Conservation (phyloP, 2,888 invertebrate species). For the Vanessa cardui region DNA sequence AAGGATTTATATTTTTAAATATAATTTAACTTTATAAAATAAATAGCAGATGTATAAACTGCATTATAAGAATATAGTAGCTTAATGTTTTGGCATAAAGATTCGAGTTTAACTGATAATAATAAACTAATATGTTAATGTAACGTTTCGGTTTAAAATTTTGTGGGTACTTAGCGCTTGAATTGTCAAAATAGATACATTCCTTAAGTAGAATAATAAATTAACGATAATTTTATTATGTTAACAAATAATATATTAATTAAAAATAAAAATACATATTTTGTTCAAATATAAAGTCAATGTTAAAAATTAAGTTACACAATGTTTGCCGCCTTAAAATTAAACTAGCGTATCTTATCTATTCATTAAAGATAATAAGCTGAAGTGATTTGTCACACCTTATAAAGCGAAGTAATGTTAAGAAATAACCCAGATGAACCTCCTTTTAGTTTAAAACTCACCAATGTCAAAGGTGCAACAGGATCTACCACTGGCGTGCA, state of each 20-base stretch:
- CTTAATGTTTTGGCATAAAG: too few relatives aligned
- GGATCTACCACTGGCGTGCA: slow-evolving; percentile 68
- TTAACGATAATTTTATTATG: too few relatives aligned
- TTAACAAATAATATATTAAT: neutral
- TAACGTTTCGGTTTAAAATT: too few relatives aligned
- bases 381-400: slow-evolving; percentile 23
- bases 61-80: too few relatives aligned
- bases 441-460: slow-evolving; percentile 57
- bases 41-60: too few relatives aligned
- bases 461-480: slow-evolving; percentile 76
- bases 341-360: slow-evolving; percentile 34
- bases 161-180: too few relatives aligned
- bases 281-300: neutral
- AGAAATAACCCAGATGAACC: slow-evolving; percentile 26
- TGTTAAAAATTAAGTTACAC: slow-evolving; percentile 7
- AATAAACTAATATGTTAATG: too few relatives aligned
- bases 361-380: slow-evolving; percentile 33
- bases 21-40: too few relatives aligned
- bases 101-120: too few relatives aligned
- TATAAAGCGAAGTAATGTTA: slow-evolving; percentile 19
- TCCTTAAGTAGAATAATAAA: too few relatives aligned
- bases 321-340: slow-evolving; percentile 18
- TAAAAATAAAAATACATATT: neutral
- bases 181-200: too few relatives aligned
- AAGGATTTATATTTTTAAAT: too few relatives aligned